Evolutionary conservation across 2,888 invertebrate genomes (phyloP), one percentile per base, ranked within the genome.

Genomic region (Zootermopsis nevadensis): DNA sequence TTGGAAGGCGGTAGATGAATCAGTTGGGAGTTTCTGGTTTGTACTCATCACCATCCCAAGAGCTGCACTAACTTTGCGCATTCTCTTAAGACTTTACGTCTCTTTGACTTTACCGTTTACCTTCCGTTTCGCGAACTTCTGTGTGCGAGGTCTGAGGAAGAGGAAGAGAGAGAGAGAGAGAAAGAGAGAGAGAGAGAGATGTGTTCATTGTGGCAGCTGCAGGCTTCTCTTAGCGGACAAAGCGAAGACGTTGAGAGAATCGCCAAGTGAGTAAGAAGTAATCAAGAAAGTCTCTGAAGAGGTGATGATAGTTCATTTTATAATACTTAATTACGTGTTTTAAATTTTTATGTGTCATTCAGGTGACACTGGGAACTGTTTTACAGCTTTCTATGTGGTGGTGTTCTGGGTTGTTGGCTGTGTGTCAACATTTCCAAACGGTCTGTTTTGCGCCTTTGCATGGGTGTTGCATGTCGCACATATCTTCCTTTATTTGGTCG

Each of bases 51-150:
- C 38, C 38, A 69, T 60, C 60, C 35, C 35, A n/a, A 35, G 24
- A 24, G 31, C 22, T 19, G 74, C 24, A 38, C 76, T 22, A 76
- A 76, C 76, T 76, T 76, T 35, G 76, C 27, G 35, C 30, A 27
- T 33, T 69, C 69, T 69, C 69, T 19, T 22, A 69, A 27, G 69
- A 69, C 69, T 69, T 69, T 74, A 19, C 38, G 35, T 76, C 76
- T 15, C 76, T 35, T 76, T 76, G 76, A 76, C 42, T 38, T 38
- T 76, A n/a, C 30, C 19, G n/a, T 38, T 8, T n/a, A 27, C 38
- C 35, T 38, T 22, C 38, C 38, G 38, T 38, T 38, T 7, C 38
- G 42, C 76, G n/a, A 76, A 76, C 42, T 76, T 76, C 35, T 76
- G 35, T 76, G 38, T 33, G 38, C 76, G 35, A 76, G 69, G 30